These are phyloP conservation scores for Oreotrochilus melanogaster DNA, from an alignment of 2,113 vertebrate species.

Conservation along the genomic window DNA sequence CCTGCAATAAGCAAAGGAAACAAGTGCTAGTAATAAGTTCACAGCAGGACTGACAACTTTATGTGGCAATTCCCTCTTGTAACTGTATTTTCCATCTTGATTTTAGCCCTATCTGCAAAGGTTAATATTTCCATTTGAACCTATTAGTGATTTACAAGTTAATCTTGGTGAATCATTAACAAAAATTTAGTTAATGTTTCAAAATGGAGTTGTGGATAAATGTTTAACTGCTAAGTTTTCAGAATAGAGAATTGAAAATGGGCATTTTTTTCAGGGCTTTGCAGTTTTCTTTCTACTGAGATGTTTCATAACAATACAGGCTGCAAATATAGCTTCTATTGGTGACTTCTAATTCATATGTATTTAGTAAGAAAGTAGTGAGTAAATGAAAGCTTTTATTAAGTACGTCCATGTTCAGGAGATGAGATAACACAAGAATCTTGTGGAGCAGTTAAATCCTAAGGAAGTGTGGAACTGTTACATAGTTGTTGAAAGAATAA, in stretches of 20 bases:
- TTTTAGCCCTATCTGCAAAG: not conserved
- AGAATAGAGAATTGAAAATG: not conserved
- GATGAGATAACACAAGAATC: not conserved
- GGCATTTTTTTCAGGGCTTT: not conserved
- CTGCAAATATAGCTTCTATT: not conserved
- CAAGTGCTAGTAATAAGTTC: not conserved
- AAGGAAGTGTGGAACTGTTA: not conserved
- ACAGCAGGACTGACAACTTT: not conserved
- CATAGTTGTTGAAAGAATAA: not conserved
- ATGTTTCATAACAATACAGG: not conserved
- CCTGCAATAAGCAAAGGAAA: not conserved
- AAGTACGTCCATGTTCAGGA: not conserved
- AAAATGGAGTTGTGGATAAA: not conserved
- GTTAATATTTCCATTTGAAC: not conserved
- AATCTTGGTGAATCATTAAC: conserved; percentile 57
- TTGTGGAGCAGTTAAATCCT: not conserved
- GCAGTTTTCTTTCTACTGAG: not conserved
- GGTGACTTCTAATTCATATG: not conserved
- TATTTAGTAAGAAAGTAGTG: not conserved
- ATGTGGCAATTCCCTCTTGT: not conserved
- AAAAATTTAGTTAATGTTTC: conserved; percentile 27
- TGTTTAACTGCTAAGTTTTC: conserved; percentile 32
- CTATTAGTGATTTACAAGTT: not conserved
- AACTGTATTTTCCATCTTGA: not conserved
- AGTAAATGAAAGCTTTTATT: not conserved